These are phyloP conservation scores for Polydesmus complanatus DNA, from an alignment of 2,888 invertebrate genomes.

Conservation along the genomic window DNA sequence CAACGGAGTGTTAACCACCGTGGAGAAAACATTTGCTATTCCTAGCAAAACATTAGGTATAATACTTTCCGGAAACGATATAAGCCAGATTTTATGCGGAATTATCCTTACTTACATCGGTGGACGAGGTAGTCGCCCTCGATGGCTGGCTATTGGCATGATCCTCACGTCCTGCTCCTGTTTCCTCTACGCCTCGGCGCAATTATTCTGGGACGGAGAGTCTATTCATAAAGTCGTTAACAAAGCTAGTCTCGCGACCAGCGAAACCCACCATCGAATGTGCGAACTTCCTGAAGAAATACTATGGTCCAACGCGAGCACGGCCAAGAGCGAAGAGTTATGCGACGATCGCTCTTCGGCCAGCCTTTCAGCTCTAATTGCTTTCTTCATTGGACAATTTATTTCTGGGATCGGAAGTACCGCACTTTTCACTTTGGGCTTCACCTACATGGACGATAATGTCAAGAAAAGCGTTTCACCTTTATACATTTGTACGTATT, in stretches of 20 bases:
- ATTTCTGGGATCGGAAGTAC: slow-evolving; percentile 53
- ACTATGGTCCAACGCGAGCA: neutral
- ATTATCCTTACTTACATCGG: slow-evolving; percentile 53
- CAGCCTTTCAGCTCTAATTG: slow-evolving; percentile 29
- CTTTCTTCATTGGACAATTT: slow-evolving; percentile 52
- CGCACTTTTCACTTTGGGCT: slow-evolving; percentile 49
- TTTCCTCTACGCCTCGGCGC: slow-evolving; percentile 41
- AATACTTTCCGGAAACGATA: slow-evolving; percentile 58
- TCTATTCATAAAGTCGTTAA: neutral
- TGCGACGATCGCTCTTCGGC: neutral
- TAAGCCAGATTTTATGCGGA: slow-evolving; percentile 53
- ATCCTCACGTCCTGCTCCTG: slow-evolving; percentile 49
- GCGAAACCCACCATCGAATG: neutral
- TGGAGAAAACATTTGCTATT: slow-evolving; percentile 16
- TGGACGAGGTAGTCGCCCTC: slow-evolving; percentile 52
- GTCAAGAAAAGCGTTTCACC: slow-evolving; percentile 50
- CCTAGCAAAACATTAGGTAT: slow-evolving; percentile 39
- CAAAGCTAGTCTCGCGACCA: neutral
- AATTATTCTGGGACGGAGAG: slow-evolving; percentile 9
- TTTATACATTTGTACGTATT: slow-evolving; percentile 45
- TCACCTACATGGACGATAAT: slow-evolving; percentile 54
- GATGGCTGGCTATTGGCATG: slow-evolving; percentile 58
- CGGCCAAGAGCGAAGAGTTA: neutral
- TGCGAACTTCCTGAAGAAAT: neutral
- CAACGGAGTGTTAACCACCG: slow-evolving; percentile 14